phyloP scores from a whole-genome alignment of 2,797 vertebrate species.

The Cryptoblepharus egeriae region DNA sequence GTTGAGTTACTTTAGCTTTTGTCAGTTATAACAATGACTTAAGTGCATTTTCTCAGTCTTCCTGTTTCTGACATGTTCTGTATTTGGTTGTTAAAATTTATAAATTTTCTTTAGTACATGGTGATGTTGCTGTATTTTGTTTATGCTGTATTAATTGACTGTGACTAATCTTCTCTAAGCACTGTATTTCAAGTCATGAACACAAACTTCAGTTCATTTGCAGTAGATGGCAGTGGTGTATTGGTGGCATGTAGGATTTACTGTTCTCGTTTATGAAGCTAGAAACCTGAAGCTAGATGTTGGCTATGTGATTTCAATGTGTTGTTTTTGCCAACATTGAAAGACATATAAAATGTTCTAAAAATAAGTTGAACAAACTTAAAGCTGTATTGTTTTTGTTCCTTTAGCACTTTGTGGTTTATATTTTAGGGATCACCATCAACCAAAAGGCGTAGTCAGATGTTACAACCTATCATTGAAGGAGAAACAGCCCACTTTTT shows the following conservation, averaged over 20 bases:
- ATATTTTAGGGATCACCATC: conserved; percentile 90
- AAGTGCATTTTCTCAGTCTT: background rate
- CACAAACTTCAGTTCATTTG: background rate
- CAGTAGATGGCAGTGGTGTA: background rate
- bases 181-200: background rate
- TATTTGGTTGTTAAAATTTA: no score
- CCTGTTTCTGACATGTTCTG: no score
- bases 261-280: background rate
- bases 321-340: conserved; percentile 2
- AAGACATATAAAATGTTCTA: background rate
- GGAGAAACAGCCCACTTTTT: conserved; percentile 97
- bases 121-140: no score
- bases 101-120: no score
- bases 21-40: background rate
- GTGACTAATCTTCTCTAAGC: conserved; percentile 3
- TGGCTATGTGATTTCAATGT: conserved; percentile 19
- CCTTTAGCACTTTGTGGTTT: background rate
- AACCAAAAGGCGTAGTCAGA: conserved; percentile 92
- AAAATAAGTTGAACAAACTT: conserved; percentile 2
- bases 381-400: background rate
- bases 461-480: conserved; percentile 96
- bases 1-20: background rate
- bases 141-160: no score
- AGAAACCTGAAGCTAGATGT: background rate
- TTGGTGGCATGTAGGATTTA: conserved; percentile 11